Evolutionary conservation across 2,888 invertebrate species (phyloP), one percentile per base, ranked within the genome.

Genomic region (Scelioninae gen. 1): DNA sequence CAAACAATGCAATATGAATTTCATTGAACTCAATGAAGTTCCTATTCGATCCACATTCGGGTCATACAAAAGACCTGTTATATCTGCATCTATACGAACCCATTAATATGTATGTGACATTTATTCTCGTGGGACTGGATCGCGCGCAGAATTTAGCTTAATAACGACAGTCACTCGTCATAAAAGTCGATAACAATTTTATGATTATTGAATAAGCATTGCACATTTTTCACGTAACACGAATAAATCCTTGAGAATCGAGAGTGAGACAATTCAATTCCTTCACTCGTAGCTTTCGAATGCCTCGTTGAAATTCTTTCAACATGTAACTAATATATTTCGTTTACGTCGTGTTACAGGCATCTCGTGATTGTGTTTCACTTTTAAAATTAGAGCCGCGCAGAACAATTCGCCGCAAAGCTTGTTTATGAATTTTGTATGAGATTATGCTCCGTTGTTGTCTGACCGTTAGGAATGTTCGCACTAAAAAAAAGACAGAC

Each of bases 251-350:
- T 77, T 81, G 71, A 62, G 74, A 79, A 79, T 69, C 74, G 72
- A 84, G 72, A 72, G 81, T 69, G 77, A 82, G 65, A 74, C 79
- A 83, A 85, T 85, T 84, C 83, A 87, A 87, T 87, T 86, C 84
- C 86, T 85, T 85, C 79, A 45, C 75, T 83, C 84, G 83, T 77
- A 84, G 88, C 88, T 88, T 88, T 88, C 88, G 86, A 88, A 88
- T 86, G 72, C 72, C 86, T 87, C 86, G 85, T 87, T 88, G 84
- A 86, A 86, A 88, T 87, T 87, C 86, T 85, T 84, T 83, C 83
- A 80, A 81, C 78, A 63, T 72, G 68, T 77, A 78, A 79, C 79
- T 58, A 80, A 80, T 77, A 81, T 78, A 75, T 84, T 81, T 84
- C 62, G 84, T 74, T 43, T 78, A 65, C 66, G 77, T 80, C 65